Base-by-base conservation (phyloP, 2,888 invertebrate species). In the Chaitophorus viminalis region DNA sequence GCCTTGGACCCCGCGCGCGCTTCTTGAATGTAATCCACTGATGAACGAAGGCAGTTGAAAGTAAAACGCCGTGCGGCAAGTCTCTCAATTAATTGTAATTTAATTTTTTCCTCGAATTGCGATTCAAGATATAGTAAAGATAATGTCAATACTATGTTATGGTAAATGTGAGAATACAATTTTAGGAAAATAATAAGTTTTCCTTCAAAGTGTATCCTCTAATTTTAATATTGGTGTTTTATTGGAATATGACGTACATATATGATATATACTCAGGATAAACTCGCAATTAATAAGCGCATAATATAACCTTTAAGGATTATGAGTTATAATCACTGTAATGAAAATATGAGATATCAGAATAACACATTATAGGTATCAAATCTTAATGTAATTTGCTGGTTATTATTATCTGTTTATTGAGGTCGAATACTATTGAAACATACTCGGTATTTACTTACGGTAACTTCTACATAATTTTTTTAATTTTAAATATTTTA, bases 21-120 rank as follows among this genome's bases (percentile, higher is more conserved):
- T 74, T 36, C 74, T 54, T 74, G 29, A 74, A 74, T 54, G 74
- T 82, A 54, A 54, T 72, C 3, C 78, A 72, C 70, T 4, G 52
- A 52, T 46, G 52, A 39, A 76, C 54, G 31, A 52, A 70, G 39
- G 25, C 82, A 60, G 82, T 70, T 72, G 33, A 54, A 74, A 52
- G 82, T 54, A 18, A 36, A 82, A 72, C 25, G 33, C 60, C 25
- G 31, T 52, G 65, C 52, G 17, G n/a, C 60, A 36, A 9, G 14
- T 3, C 31, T n/a, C 17, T 52, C 36, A 46, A 65, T 75, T n/a
- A 25, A 83, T 76, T 29, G 65, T 21, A 9, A 72, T 82, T 82
- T 74, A 2, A 8, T 54, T 70, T 82, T 72, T 33, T 31, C 52
- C 6, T 17, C 31, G 8, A 31, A 31, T n/a, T 8, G 21, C 31